phyloP scores from a whole-genome alignment of 2,113 vertebrate genomes.

The Leptobrachium leishanense region DNA sequence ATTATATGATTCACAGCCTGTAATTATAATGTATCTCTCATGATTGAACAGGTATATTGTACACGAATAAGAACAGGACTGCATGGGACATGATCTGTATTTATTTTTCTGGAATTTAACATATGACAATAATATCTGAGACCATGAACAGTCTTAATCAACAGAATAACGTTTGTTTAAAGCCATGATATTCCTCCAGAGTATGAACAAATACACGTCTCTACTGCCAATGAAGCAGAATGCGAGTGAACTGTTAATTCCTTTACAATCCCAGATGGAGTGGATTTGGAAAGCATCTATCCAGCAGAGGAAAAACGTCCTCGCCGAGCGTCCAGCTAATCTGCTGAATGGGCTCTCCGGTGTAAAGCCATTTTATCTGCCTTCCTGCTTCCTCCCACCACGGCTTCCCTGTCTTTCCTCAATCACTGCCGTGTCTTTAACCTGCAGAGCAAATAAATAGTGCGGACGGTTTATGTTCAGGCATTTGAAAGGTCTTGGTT shows the following conservation, averaged over 20 bases:
- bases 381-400: neutral
- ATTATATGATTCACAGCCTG: no score
- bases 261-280: slow-evolving; percentile 15
- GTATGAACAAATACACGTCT: neutral
- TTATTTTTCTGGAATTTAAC: neutral
- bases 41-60: no score
- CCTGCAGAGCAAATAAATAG: no score
- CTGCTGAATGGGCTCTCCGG: slow-evolving; percentile 39
- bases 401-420: neutral
- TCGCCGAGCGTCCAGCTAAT: slow-evolving; percentile 32
- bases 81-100: neutral
- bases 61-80: no score
- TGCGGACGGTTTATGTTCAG: no score
- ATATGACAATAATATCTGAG: neutral
- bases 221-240: slow-evolving; percentile 21
- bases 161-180: neutral
- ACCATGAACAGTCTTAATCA: neutral
- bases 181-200: slow-evolving; percentile 1
- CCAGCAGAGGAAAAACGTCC: slow-evolving; percentile 20
- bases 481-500: no score
- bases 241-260: slow-evolving; percentile 21
- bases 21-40: no score
- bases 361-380: slow-evolving; percentile 8
- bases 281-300: slow-evolving; percentile 16
- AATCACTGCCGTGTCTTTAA: neutral